phyloP scores from a whole-genome alignment of 2,113 vertebrate genomes.

The Chiloscyllium plagiosum region DNA sequence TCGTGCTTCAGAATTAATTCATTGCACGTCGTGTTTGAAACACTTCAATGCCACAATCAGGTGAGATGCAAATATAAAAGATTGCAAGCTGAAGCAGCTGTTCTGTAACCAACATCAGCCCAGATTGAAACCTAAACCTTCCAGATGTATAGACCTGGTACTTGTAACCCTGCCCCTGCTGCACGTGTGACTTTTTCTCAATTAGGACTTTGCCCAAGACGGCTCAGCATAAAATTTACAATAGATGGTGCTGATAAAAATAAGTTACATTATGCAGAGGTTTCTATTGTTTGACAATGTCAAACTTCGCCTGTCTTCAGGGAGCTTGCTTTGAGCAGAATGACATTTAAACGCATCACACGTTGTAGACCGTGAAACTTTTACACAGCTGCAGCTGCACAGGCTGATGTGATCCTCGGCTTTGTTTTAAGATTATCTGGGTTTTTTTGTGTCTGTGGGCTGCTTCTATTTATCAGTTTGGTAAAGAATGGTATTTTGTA shows the following conservation, averaged over 20 bases:
- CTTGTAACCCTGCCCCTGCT: not conserved
- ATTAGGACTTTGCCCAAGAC: not conserved
- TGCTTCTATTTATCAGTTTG: not conserved
- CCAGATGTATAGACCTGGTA: not conserved
- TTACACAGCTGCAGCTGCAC: not conserved
- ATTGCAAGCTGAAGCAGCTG: not conserved
- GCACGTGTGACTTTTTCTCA: not conserved
- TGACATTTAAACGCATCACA: not conserved
- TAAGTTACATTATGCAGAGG: not conserved
- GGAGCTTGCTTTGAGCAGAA: not conserved
- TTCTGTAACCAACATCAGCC: not conserved
- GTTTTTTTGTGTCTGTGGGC: not conserved
- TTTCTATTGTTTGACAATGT: not conserved
- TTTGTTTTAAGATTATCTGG: not conserved
- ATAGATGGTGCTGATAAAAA: not conserved
- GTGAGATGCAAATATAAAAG: not conserved
- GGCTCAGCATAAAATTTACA: not conserved
- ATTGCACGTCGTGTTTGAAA: not conserved
- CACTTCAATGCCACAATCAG: not conserved
- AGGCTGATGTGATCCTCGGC: not conserved
- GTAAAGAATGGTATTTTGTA: slow-evolving; percentile 8
- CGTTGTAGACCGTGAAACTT: not conserved
- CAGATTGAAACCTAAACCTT: not conserved
- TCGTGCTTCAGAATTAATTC: not conserved
- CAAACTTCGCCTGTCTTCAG: not conserved